phyloP scores from a whole-genome alignment of 2,888 invertebrate genomes.

The Rugalucina vietnamica region DNA sequence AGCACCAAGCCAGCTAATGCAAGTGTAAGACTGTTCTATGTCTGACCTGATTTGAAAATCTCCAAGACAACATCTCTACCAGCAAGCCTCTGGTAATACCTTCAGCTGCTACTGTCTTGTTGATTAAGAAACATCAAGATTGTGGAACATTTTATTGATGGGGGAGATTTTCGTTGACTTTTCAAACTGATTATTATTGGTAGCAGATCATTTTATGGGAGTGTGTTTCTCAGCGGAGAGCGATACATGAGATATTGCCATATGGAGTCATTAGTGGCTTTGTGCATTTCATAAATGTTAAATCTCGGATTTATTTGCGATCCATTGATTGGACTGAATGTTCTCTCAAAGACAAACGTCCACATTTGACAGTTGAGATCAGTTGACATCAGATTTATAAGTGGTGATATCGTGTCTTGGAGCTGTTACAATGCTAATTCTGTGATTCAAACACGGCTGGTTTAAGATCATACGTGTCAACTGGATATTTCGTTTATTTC shows the following conservation, averaged over 20 bases:
- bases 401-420: not conserved
- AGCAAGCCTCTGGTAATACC: no score
- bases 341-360: not conserved
- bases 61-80: no score
- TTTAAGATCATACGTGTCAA: no score
- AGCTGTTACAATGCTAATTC: not conserved
- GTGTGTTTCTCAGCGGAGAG: not conserved
- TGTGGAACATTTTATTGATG: not conserved
- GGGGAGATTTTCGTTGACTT: not conserved
- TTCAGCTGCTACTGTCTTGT: not conserved
- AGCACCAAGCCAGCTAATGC: no score
- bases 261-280: not conserved
- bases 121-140: not conserved
- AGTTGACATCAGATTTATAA: not conserved
- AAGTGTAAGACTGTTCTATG: no score
- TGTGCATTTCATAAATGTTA: conserved; percentile 4
- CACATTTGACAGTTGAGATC: not conserved
- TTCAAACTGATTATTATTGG: not conserved
- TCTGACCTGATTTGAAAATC: no score
- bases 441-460: no score
- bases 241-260: not conserved
- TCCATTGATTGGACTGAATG: conserved; percentile 6
- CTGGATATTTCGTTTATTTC: no score
- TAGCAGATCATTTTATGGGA: not conserved
- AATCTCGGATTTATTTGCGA: not conserved